phyloP scores from a whole-genome alignment of 2,113 vertebrate species.

The Callospermophilus lateralis region DNA sequence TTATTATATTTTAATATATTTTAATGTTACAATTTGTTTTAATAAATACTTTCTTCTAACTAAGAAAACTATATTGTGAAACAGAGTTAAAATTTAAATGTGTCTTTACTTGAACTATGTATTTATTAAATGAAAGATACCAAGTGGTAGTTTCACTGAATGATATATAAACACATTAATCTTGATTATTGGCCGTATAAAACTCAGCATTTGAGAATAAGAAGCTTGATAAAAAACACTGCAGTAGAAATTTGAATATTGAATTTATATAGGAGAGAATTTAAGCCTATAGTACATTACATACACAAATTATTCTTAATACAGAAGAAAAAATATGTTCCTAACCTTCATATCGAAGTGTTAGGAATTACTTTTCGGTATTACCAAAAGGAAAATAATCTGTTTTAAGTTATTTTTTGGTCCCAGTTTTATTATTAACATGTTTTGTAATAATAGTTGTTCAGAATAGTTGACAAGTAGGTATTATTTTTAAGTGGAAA shows the following conservation, averaged over 20 bases:
- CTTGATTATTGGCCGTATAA: neutral
- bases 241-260: neutral
- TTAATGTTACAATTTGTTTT: neutral
- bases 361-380: neutral
- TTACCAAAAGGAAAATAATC: neutral
- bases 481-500: neutral
- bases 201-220: neutral
- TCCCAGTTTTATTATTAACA: neutral
- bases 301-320: neutral
- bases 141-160: neutral
- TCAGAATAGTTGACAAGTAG: neutral
- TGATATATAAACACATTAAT: neutral
- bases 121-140: neutral
- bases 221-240: neutral
- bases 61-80: neutral
- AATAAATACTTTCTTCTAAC: neutral
- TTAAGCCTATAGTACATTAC: neutral
- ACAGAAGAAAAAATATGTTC: neutral
- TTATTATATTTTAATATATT: neutral
- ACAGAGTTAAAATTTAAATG: neutral
- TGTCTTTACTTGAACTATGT: neutral
- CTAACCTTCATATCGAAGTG: neutral
- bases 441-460: neutral
- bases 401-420: neutral
- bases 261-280: neutral